Percentiles rank a stretch among this genome's conserved stretches.
phyloP scores from a whole-genome alignment of 2,888 invertebrate species.

The Merodon equestris region DNA sequence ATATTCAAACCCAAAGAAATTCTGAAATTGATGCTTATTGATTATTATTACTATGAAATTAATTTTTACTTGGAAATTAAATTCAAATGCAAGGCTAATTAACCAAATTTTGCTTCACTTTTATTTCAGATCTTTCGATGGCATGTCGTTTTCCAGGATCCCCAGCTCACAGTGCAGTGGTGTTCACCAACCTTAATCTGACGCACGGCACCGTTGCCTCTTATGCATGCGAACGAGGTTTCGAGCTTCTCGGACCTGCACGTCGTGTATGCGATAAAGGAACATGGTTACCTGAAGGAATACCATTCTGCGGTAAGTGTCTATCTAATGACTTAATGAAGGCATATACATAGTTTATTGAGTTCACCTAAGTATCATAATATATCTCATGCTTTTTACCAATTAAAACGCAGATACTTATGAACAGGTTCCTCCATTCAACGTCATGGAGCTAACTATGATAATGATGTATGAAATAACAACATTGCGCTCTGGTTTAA shows the following conservation, averaged over 20 bases:
- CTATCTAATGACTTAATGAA: background rate
- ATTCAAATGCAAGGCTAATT: too few species aligned
- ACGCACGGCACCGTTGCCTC: slow-evolving; percentile 84
- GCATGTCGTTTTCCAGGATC: slow-evolving; percentile 92
- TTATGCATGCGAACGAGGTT: slow-evolving; percentile 92
- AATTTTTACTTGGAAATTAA: too few species aligned
- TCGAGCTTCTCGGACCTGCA: slow-evolving; percentile 93
- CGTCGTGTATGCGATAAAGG: slow-evolving; percentile 88
- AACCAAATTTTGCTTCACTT: too few species aligned
- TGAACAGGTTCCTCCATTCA: background rate
- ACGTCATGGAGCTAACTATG: slow-evolving; percentile 48
- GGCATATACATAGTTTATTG: background rate
- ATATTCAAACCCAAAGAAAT: too few species aligned
- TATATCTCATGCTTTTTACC: background rate
- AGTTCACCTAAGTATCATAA: background rate
- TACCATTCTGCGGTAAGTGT: slow-evolving; percentile 95
- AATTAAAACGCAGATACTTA: too few species aligned
- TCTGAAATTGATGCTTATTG: too few species aligned
- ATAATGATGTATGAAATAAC: slow-evolving; percentile 57
- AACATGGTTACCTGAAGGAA: slow-evolving; percentile 92
- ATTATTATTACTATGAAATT: too few species aligned
- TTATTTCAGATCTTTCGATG: slow-evolving; percentile 73
- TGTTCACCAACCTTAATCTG: slow-evolving; percentile 84
- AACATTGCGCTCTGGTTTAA: slow-evolving; percentile 26
- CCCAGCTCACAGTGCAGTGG: slow-evolving; percentile 91